A percentile compares a stretch with the other conserved stretches of the same genome.
Evolutionary conservation across 2,888 invertebrate species (phyloP).

Genomic region (Conops quadrifasciatus): DNA sequence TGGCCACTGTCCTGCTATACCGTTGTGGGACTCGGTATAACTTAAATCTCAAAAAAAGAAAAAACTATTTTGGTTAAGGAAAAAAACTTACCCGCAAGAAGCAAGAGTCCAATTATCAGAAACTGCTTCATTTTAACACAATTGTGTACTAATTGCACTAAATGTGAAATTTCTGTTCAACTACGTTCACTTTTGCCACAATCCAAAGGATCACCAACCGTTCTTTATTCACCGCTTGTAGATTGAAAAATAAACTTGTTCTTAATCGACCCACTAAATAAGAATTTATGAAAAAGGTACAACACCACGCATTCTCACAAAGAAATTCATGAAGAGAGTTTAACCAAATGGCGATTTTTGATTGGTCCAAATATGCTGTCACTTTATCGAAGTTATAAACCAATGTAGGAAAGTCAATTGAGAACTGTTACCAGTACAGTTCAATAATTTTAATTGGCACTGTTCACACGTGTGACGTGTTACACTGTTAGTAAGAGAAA

Average conservation of each 20-base stretch:
- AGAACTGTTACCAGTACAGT: too few relatives aligned
- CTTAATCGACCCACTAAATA: not conserved
- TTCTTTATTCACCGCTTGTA: slow-evolving; percentile 15
- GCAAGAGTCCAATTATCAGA: slow-evolving; percentile 55
- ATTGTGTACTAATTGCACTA: slow-evolving; percentile 11
- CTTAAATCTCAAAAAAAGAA: too few relatives aligned
- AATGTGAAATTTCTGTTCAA: slow-evolving; percentile 23
- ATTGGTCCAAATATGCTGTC: slow-evolving; percentile 56
- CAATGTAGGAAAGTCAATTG: not conserved
- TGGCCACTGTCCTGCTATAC: too few relatives aligned
- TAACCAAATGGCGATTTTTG: slow-evolving; percentile 54
- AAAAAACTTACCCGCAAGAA: slow-evolving; percentile 56
- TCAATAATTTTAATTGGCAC: too few relatives aligned
- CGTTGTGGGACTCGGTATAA: too few relatives aligned
- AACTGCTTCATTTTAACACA: slow-evolving; percentile 56
- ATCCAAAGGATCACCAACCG: not conserved
- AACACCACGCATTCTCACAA: slow-evolving; percentile 7
- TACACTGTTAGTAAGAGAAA: too few relatives aligned
- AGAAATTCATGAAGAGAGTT: too few relatives aligned
- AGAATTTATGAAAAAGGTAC: slow-evolving; percentile 20
- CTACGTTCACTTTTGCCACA: slow-evolving; percentile 39
- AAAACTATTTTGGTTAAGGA: not conserved
- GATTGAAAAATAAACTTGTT: slow-evolving; percentile 41
- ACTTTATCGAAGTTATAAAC: not conserved
- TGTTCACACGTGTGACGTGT: too few relatives aligned